These are phyloP conservation scores for Lemur catta DNA, from an alignment of 2,797 vertebrate genomes.

Conservation along the genomic window DNA sequence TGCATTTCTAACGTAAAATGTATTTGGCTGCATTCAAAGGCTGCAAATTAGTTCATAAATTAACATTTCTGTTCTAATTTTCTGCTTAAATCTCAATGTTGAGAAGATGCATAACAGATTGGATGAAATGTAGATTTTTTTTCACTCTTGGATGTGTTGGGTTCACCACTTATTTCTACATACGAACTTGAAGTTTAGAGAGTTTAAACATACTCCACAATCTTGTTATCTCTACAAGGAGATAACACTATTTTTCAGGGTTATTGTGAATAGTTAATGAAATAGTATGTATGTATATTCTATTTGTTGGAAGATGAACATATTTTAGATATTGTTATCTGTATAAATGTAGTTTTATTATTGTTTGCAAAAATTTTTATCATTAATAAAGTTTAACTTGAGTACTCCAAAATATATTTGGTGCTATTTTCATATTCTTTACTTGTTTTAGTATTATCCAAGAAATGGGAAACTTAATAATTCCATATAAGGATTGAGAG, in stretches of 20 bases:
- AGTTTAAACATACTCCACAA: background rate
- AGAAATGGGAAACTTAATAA: background rate
- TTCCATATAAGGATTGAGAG: background rate
- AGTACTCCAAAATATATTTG: background rate
- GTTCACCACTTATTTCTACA: background rate
- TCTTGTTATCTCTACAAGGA: background rate
- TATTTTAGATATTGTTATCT: background rate
- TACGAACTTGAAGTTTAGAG: background rate
- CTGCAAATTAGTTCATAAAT: constrained; percentile 18
- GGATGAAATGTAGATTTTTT: background rate
- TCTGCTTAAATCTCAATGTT: background rate
- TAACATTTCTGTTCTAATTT: background rate
- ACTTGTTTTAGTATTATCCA: background rate
- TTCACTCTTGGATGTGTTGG: background rate
- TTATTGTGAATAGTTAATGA: background rate
- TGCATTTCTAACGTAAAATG: background rate
- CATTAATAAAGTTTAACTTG: background rate
- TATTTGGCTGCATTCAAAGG: background rate
- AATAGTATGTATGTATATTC: background rate
- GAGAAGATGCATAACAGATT: background rate
- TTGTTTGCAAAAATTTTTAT: background rate
- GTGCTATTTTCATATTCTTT: background rate
- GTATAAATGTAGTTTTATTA: background rate
- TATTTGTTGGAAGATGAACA: background rate
- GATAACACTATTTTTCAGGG: background rate